phyloP scores from a whole-genome alignment of 2,797 vertebrate genomes.

The Hapalemur alaotrensis region DNA sequence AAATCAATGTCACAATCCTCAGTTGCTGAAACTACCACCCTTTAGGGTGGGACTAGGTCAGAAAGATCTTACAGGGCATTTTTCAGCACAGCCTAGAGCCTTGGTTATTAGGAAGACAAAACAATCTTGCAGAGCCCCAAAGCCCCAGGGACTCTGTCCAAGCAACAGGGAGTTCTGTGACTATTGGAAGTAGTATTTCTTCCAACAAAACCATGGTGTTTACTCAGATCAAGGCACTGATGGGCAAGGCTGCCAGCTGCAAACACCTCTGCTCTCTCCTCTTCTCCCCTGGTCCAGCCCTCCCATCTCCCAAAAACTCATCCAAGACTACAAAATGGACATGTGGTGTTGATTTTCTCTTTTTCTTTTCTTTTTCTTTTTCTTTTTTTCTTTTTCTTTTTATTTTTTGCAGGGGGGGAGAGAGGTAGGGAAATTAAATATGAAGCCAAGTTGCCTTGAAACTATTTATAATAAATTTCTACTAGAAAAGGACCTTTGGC shows the following conservation, averaged over 20 bases:
- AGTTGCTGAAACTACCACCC: background rate
- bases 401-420: background rate
- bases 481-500: slow-evolving; percentile 66
- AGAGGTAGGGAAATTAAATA: background rate
- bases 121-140: background rate
- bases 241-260: background rate
- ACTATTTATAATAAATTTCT: slow-evolving; percentile 66
- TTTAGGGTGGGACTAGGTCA: background rate
- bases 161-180: background rate
- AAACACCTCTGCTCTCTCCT: background rate
- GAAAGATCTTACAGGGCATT: background rate
- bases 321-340: slow-evolving; percentile 3
- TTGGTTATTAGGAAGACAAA: slow-evolving; percentile 12
- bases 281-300: background rate
- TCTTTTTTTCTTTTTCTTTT: background rate
- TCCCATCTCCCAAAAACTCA: background rate
- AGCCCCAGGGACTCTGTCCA: background rate
- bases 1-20: background rate
- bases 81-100: slow-evolving; percentile 4
- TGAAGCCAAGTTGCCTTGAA: slow-evolving; percentile 53
- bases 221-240: background rate
- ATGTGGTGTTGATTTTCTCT: background rate
- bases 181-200: background rate
- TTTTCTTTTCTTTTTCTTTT: background rate
- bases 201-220: slow-evolving; percentile 28